Percentiles rank a stretch among this genome's conserved stretches.
Conservation (phyloP, 2,888 invertebrate species). For the Allophyes oxyacanthae region DNA sequence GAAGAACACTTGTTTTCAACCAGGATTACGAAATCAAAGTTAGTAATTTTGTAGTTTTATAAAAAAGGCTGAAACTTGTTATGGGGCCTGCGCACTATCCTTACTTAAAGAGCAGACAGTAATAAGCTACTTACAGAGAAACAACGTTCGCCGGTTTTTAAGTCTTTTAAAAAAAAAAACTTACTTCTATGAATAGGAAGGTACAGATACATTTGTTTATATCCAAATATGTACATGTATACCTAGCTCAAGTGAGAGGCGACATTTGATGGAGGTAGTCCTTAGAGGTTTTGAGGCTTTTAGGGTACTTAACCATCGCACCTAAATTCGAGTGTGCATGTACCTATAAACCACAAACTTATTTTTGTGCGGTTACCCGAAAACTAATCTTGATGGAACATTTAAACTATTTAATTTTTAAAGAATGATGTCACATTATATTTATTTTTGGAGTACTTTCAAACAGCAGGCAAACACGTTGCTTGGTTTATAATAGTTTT, state of each 20-base stretch:
- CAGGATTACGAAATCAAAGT: slow-evolving; percentile 13
- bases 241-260: slow-evolving; percentile 4
- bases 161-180: too few relatives aligned
- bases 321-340: slow-evolving; percentile 30
- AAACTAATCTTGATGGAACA: too few relatives aligned
- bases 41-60: slow-evolving; percentile 3
- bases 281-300: slow-evolving; percentile 30
- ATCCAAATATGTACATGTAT: background rate
- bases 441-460: too few relatives aligned
- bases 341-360: background rate
- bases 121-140: background rate
- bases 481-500: too few relatives aligned
- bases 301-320: slow-evolving; percentile 18
- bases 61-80: background rate
- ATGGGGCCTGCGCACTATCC: background rate
- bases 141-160: background rate
- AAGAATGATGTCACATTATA: too few relatives aligned
- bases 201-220: too few relatives aligned
- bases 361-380: slow-evolving; percentile 1
- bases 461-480: too few relatives aligned
- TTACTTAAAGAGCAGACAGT: background rate
- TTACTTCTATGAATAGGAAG: too few relatives aligned
- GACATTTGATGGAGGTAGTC: slow-evolving; percentile 41
- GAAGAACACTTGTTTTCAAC: slow-evolving; percentile 14
- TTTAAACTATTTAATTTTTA: too few relatives aligned